Evolutionary conservation across 2,113 vertebrate species (phyloP).

Genomic region (Alaudala cheleensis): DNA sequence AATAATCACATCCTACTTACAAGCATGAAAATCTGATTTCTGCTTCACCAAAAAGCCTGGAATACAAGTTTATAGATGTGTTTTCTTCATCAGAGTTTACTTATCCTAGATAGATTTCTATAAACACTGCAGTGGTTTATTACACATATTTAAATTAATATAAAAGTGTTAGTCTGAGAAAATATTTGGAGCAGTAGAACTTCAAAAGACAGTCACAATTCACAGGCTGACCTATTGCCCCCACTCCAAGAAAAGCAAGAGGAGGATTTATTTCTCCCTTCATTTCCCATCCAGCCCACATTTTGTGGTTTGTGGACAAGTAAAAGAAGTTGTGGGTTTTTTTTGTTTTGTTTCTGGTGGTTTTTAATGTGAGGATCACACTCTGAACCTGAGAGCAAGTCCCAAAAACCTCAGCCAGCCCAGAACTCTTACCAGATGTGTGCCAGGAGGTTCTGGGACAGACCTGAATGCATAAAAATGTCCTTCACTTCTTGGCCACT

Average conservation of each 20-base stretch:
- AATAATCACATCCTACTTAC: neutral
- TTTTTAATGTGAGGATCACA: neutral
- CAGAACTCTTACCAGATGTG: conserved; percentile 92
- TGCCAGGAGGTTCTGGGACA: conserved; percentile 89
- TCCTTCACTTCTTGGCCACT: conserved; percentile 96
- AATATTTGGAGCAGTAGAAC: neutral
- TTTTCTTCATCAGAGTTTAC: neutral
- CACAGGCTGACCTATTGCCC: too few relatives aligned
- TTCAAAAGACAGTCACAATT: neutral
- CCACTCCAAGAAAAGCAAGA: neutral
- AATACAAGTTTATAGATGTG: accelerated
- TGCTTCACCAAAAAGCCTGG: neutral
- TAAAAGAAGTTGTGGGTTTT: neutral
- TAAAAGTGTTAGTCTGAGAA: neutral
- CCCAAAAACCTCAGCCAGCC: too few relatives aligned
- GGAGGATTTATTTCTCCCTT: neutral
- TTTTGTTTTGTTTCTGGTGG: neutral
- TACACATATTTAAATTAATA: neutral
- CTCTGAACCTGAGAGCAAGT: too few relatives aligned
- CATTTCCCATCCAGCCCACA: neutral
- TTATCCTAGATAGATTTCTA: neutral
- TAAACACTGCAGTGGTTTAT: neutral
- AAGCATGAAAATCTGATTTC: neutral
- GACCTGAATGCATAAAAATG: conserved; percentile 97
- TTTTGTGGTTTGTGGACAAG: neutral